These are phyloP conservation scores for Paramacrobiotus metropolitanus DNA, from an alignment of 1,140 invertebrate genomes.

Conservation along the genomic window DNA sequence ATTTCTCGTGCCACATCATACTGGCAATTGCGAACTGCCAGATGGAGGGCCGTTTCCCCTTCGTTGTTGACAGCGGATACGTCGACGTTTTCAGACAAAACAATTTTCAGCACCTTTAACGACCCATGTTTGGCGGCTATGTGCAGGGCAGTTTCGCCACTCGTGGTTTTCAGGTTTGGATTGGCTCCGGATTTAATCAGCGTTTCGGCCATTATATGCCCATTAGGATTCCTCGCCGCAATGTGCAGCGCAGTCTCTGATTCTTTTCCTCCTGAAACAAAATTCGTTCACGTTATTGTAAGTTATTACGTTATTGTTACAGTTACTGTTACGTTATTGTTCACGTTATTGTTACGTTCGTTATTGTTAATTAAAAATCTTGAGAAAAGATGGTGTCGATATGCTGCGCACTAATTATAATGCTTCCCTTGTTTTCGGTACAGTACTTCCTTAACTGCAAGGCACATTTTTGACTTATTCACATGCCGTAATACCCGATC, in stretches of 20 bases:
- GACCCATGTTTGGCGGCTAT: slow-evolving; percentile 29
- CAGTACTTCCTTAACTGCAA: too few species aligned
- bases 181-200: slow-evolving; percentile 76
- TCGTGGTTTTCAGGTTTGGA: slow-evolving; percentile 33
- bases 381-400: too few species aligned
- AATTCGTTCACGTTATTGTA: too few species aligned
- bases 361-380: too few species aligned
- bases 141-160: slow-evolving; percentile 83
- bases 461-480: too few species aligned
- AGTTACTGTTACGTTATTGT: too few species aligned
- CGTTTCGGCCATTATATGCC: slow-evolving; percentile 88
- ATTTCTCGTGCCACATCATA: slow-evolving; percentile 24
- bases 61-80: neutral
- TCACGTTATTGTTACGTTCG: too few species aligned
- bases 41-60: slow-evolving; percentile 29
- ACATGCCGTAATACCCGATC: too few species aligned
- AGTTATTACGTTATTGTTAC: too few species aligned
- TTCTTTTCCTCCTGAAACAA: slow-evolving; percentile 38
- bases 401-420: too few species aligned
- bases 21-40: slow-evolving; percentile 28
- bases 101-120: slow-evolving; percentile 49
- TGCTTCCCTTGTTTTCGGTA: too few species aligned
- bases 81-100: slow-evolving; percentile 59
- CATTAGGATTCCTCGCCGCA: slow-evolving; percentile 66
- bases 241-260: slow-evolving; percentile 83